A percentile compares a stretch with the other conserved stretches of the same genome.
These are phyloP conservation scores for Sphenopsis melanotis DNA, from an alignment of 2,797 vertebrate genomes.

Conservation along the genomic window DNA sequence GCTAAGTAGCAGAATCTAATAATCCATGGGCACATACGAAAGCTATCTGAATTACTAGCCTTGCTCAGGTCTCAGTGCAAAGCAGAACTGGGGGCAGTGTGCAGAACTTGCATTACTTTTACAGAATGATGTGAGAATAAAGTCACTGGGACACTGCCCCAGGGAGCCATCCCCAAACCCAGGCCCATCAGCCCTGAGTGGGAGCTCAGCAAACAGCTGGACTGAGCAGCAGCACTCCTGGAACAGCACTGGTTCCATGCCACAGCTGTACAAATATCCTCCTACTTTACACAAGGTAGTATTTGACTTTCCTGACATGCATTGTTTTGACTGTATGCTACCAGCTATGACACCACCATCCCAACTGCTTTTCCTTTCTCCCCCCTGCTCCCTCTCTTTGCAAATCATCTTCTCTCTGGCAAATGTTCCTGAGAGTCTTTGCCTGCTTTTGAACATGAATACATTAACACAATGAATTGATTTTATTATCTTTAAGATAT, in stretches of 20 bases:
- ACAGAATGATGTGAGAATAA: background rate
- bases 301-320: background rate
- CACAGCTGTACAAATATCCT: background rate
- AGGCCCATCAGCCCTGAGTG: background rate
- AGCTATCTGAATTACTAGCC: background rate
- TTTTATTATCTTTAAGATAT: background rate
- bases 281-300: too few relatives aligned
- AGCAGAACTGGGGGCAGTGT: background rate
- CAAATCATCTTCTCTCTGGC: background rate
- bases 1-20: background rate
- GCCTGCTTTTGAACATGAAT: background rate
- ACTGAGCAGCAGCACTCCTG: background rate
- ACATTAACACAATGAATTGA: background rate
- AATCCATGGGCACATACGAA: background rate
- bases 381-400: background rate
- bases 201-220: background rate
- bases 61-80: background rate
- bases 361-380: background rate
- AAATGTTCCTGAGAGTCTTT: background rate
- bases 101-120: background rate
- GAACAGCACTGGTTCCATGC: background rate
- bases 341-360: background rate
- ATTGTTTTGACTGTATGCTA: background rate
- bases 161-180: background rate
- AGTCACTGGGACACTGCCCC: background rate